phyloP scores from a whole-genome alignment of 1,140 invertebrate genomes.

The Drosophila burlai region DNA sequence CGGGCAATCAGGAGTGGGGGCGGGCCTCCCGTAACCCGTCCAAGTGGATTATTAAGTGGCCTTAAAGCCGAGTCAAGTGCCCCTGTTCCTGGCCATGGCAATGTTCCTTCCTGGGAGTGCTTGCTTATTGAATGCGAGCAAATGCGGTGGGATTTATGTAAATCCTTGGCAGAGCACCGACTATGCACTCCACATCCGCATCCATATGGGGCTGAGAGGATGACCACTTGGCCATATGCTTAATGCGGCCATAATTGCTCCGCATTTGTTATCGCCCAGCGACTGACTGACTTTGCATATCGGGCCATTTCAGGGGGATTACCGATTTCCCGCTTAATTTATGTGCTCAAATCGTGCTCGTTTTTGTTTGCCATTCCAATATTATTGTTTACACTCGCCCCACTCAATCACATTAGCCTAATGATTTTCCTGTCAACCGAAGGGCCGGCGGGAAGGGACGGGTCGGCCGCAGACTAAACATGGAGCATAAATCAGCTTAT shows the following conservation, averaged over 20 bases:
- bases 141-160: conserved; percentile 74
- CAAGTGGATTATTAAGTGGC: conserved; percentile 78
- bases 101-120: background rate
- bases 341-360: conserved; percentile 49
- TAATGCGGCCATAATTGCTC: conserved; percentile 75
- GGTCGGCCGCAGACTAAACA: conserved; percentile 45
- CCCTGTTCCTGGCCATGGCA: conserved; percentile 8
- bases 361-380: conserved; percentile 63
- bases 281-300: conserved; percentile 54
- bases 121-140: conserved; percentile 66
- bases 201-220: conserved; percentile 18
- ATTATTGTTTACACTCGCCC: conserved; percentile 60
- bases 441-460: background rate
- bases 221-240: conserved; percentile 54
- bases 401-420: conserved; percentile 69
- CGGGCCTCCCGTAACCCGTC: conserved; percentile 39
- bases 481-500: conserved; percentile 73
- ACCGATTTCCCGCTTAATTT: conserved; percentile 51
- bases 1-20: conserved; percentile 55
- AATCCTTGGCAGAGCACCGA: conserved; percentile 47
- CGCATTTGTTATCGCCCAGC: conserved; percentile 68
- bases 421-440: conserved; percentile 68
- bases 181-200: conserved; percentile 24
- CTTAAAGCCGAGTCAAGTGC: conserved; percentile 73
- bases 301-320: conserved; percentile 39